Percentiles rank a stretch among this genome's conserved stretches.
phyloP scores from a whole-genome alignment of 37 sponge, comb jelly and placozoan genomes.

The Aphrocallistes beatrix region DNA sequence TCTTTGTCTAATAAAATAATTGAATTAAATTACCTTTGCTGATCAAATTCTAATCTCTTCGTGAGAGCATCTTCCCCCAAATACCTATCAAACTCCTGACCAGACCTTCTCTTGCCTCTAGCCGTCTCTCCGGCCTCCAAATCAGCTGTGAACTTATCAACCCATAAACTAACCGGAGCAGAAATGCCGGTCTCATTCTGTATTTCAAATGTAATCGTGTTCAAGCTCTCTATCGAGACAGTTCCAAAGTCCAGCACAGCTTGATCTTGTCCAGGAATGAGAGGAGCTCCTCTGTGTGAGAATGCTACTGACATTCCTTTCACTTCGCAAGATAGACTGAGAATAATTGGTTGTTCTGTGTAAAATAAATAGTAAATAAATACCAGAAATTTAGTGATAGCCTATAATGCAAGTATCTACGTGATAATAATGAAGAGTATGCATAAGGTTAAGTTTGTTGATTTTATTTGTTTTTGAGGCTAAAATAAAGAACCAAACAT shows the following conservation, averaged over 20 bases:
- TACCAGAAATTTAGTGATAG: too few species aligned
- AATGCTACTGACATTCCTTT: conserved; percentile 1
- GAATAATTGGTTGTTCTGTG: neutral
- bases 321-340: neutral
- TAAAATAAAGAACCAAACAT: too few species aligned
- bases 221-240: neutral
- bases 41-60: neutral
- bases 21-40: neutral
- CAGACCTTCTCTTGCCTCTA: neutral
- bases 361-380: too few species aligned
- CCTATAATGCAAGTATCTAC: too few species aligned
- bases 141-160: conserved; percentile 13
- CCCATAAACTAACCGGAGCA: neutral
- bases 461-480: too few species aligned
- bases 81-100: conserved; percentile 3
- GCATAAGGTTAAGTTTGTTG: too few species aligned
- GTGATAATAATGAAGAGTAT: too few species aligned
- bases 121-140: neutral
- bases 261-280: neutral
- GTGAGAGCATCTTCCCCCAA: conserved; percentile 2
- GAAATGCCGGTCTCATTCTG: neutral
- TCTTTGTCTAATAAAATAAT: too few species aligned
- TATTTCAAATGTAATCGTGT: neutral
- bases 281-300: neutral
- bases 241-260: neutral